Base-by-base conservation (phyloP, 1,140 invertebrate species). In the Kradibia gibbosae region DNA sequence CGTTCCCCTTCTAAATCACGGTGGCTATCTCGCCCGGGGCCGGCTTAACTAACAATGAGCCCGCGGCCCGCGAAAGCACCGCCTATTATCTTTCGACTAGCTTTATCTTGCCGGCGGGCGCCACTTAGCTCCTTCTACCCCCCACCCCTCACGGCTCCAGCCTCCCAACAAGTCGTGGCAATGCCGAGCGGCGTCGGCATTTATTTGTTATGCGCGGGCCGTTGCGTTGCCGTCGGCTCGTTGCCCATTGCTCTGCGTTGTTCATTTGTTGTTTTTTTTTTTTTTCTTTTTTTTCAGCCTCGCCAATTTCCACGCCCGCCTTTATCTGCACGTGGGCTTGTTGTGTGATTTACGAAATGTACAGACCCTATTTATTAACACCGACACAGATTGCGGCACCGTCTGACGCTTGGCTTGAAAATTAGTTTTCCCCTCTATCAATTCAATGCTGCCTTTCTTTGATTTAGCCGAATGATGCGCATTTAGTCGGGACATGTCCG, bases 1-100 rank as follows among this genome's bases (percentile, higher is more conserved):
- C 36, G 67, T 62, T 65, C 78, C 48, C 80, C 25, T 85, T 85
- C 86, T 87, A 86, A 87, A 87, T 87, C 84, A 86, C 84, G 50
- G 53, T n/a, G 79, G 83, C 86, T 85, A 86, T 86, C 85, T 86
- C 83, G 82, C 81, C 20, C 39, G 36, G n/a, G 53, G 20, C 34
- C 39, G 80, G 85, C 84, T 85, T 84, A 84, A 84, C 84, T 84
- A 86, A 87, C 86, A 87, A 87, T 85, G 86, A 84, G 82, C 78
- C 83, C 83, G 70, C 84, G 80, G 82, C 83, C 85, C 62, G 62
- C 45, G 67, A 79, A 79, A 82, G 83, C 81, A 80, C 73, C 78
- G 83, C 85, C 84, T 86, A 86, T 86, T 84, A 85, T 86, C 84
- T 85, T 80, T 80, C 81, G 82, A 78, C 84, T 81, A 80, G 83